These are phyloP conservation scores for Rattus norvegicus DNA, from an alignment of 2,113 vertebrate genomes.

Conservation along the genomic window GRCr8 NC_086029.1:56250001-56250500, in stretches of 20 bases:
- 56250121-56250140: not conserved
- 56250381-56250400: not conserved
- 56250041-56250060: constrained; percentile 80
- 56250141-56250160: constrained; percentile 42
- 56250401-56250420: not conserved
- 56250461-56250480: constrained; percentile 10
- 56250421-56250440: constrained; percentile 10
- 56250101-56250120: not conserved
- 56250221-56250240: constrained; percentile 4
- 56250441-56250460: not conserved
- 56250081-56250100: constrained; percentile 56
- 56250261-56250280: not conserved
- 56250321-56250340: not conserved
- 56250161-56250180: not conserved
- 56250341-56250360: not conserved
- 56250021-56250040: constrained; percentile 68
- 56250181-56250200: constrained; percentile 30
- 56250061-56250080: constrained; percentile 74
- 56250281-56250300: constrained; percentile 1
- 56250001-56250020: not conserved
- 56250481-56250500: constrained; percentile 26
- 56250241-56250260: not conserved
- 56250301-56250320: constrained; percentile 58
- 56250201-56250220: not conserved
- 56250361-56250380: not conserved